Base-by-base conservation (phyloP, 2,888 invertebrate genomes). In the Druceiella hillmani region DNA sequence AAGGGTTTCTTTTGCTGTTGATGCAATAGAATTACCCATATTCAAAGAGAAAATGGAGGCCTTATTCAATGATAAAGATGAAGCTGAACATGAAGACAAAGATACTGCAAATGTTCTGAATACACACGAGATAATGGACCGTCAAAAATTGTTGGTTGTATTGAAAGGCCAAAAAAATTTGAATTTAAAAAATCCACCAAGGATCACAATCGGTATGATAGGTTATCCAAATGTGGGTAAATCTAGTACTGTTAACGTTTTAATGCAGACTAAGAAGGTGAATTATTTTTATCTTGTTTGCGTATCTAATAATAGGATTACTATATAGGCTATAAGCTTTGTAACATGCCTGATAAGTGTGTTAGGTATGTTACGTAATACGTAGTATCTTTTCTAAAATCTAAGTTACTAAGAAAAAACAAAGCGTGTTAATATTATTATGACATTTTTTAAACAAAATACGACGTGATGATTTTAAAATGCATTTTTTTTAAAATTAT, bases 211-310 rank as follows among this genome's bases (percentile, higher is more conserved):
- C 40, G 94, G 95, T 4, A 75, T 95, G 61, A 95, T 99, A 40
- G 99, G 99, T 2, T 99, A 99, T 68, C 99, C 99, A 0, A 99
- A 99, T 74, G 99, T 99, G 2, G 99, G 99, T n/a, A 99, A 99
- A 65, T 98, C 97, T 62, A 98, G 98, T 43, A 94, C 98, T 5
- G 95, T 99, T 41, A 99, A 99, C 71, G 78, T 93, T 11, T 62
- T 99, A 30, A 75, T 98, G 64, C 80, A 81, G 48, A 77, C 77
- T 17, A 98, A 87, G 55, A 87, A 87, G 67, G 86, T 86, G 32
- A 53, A 50, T 11, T 33, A 14, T 30, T 16, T 29, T 16, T 31
- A 3, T 4, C n/a, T 7, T 26, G 4, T 27, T 34, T 6, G n/a
- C 10, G 16, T 17, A 4, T 20, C 10, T 15, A 20, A 7, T 20